Conservation (phyloP, 2,888 invertebrate genomes). For the Temnothorax ravouxi region DNA sequence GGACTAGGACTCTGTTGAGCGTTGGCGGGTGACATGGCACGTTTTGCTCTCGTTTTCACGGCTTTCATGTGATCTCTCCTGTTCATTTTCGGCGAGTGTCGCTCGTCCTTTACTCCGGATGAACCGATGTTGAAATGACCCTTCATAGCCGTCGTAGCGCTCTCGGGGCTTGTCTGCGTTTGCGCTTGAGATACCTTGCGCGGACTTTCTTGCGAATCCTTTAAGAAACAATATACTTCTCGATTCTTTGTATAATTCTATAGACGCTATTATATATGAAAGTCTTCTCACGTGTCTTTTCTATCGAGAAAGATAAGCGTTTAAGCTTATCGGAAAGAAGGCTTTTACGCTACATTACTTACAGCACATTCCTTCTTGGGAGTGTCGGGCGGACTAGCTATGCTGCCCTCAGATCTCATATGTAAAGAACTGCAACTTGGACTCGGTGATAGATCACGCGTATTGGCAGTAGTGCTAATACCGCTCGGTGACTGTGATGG, state of each 20-base stretch:
- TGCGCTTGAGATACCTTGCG: conserved; percentile 86
- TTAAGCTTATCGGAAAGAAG: neutral
- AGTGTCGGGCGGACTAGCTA: conserved; percentile 86
- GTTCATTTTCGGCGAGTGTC: conserved; percentile 88
- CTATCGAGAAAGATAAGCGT: neutral
- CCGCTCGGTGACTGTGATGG: conserved; percentile 88
- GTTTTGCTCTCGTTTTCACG: conserved; percentile 85
- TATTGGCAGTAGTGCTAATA: conserved; percentile 86
- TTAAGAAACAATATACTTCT: conserved; percentile 3
- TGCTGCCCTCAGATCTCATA: conserved; percentile 87
- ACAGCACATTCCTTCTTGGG: conserved; percentile 85
- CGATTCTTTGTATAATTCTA: neutral
- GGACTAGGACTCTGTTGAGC: conserved; percentile 85
- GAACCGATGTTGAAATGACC: conserved; percentile 89
- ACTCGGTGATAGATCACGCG: conserved; percentile 88
- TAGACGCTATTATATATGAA: neutral
- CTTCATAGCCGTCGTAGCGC: conserved; percentile 84
- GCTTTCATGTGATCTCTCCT: conserved; percentile 87
- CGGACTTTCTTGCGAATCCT: conserved; percentile 85
- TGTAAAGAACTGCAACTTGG: conserved; percentile 88
- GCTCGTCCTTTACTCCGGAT: conserved; percentile 87
- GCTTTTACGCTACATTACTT: conserved; percentile 48
- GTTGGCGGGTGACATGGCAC: conserved; percentile 86
- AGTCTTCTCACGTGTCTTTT: neutral
- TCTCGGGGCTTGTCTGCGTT: conserved; percentile 88